These are phyloP conservation scores for Caerostris darwini DNA, from an alignment of 1,140 invertebrate genomes.

Conservation along the genomic window DNA sequence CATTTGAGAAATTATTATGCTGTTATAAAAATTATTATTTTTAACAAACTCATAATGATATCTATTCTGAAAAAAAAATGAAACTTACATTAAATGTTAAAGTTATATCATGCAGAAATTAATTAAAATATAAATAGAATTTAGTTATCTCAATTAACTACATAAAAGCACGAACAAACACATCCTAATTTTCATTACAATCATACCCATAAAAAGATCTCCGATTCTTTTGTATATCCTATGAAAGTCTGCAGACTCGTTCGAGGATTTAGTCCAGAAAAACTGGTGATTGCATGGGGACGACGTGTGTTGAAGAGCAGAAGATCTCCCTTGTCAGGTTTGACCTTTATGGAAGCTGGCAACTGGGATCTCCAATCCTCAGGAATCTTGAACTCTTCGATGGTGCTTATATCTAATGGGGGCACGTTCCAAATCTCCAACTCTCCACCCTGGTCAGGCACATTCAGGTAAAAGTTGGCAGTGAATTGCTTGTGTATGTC, in stretches of 20 bases:
- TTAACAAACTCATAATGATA: no score
- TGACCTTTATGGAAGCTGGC: slow-evolving; percentile 21
- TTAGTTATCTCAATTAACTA: no score
- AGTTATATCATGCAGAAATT: no score
- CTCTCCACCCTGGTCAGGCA: not conserved
- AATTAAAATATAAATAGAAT: no score
- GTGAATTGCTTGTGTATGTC: slow-evolving; percentile 30
- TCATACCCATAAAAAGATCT: slow-evolving; percentile 36
- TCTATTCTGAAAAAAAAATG: no score
- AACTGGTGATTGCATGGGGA: not conserved
- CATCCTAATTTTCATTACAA: no score
- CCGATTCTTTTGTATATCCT: not conserved
- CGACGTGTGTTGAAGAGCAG: not conserved
- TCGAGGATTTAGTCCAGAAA: not conserved
- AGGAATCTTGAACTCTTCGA: slow-evolving; percentile 24
- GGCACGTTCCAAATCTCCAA: slow-evolving; percentile 31
- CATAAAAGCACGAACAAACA: no score
- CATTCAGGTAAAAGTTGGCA: slow-evolving; percentile 10
- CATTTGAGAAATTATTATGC: no score
- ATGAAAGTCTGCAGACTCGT: slow-evolving; percentile 35
- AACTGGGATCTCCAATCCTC: not conserved
- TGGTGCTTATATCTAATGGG: not conserved
- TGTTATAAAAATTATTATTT: no score
- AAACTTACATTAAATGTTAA: no score
- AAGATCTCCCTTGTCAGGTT: slow-evolving; percentile 7